These are phyloP conservation scores for Oxycera nigricornis DNA, from an alignment of 2,888 invertebrate genomes.

Conservation along the genomic window DNA sequence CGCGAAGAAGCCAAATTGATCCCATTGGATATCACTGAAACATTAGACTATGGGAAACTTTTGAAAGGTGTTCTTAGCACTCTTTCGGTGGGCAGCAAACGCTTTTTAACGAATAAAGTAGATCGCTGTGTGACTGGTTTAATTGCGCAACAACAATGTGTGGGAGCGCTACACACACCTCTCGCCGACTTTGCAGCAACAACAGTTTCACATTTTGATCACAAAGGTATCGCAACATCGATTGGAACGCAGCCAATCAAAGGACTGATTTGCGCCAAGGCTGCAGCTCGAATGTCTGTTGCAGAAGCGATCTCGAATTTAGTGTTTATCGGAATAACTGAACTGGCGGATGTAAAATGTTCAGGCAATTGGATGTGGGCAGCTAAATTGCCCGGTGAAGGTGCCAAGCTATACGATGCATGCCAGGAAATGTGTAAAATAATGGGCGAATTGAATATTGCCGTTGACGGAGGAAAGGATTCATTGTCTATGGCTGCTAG, in stretches of 20 bases:
- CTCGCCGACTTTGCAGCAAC: conserved; percentile 92
- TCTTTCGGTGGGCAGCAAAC: conserved; percentile 92
- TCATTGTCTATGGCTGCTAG: conserved; percentile 96
- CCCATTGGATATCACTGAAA: conserved; percentile 68
- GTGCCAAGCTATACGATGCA: conserved; percentile 84
- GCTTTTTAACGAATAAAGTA: conserved; percentile 95
- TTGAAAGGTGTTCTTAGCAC: conserved; percentile 82
- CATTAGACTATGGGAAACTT: conserved; percentile 66
- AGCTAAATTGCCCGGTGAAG: conserved; percentile 92
- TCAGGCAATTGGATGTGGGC: conserved; percentile 99
- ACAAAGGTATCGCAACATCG: conserved; percentile 89
- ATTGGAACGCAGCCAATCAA: conserved; percentile 98
- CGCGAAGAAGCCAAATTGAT: conserved; percentile 62
- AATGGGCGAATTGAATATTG: conserved; percentile 82
- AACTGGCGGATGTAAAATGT: conserved; percentile 89
- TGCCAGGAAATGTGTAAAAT: conserved; percentile 87
- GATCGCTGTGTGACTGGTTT: conserved; percentile 94
- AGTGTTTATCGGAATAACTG: conserved; percentile 74
- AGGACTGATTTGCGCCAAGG: conserved; percentile 80
- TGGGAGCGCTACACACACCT: conserved; percentile 96
- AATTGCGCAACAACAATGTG: conserved; percentile 97
- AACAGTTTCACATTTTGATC: conserved; percentile 83
- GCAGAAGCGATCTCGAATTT: conserved; percentile 94
- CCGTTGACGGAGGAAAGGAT: conserved; percentile 97
- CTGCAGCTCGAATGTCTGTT: conserved; percentile 93